Conservation (phyloP, 2,888 invertebrate genomes). For the Cyrtodaria siliqua region DNA sequence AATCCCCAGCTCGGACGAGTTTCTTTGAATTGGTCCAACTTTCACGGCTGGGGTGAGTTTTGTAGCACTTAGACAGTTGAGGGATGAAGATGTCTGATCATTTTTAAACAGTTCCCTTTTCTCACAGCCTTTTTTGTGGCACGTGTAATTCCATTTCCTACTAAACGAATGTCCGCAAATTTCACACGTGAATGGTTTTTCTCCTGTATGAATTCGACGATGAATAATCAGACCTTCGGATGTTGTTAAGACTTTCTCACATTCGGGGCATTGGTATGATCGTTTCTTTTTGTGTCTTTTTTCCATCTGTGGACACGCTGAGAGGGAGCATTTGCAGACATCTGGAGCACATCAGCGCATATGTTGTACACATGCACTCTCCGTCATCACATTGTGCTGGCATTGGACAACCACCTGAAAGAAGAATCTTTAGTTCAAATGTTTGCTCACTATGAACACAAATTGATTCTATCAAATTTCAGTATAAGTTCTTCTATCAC, state of each 20-base stretch:
- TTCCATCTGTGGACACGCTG: conserved; percentile 59
- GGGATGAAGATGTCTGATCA: background rate
- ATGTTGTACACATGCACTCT: background rate
- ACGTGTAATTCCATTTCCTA: conserved; percentile 57
- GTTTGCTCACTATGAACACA: no score
- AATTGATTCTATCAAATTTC: no score
- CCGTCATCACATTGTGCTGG: conserved; percentile 5
- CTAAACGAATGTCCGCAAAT: conserved; percentile 55
- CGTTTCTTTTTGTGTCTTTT: conserved; percentile 54
- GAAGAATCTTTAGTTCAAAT: no score
- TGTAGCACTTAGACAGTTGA: background rate
- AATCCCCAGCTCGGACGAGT: no score
- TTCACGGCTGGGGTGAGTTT: no score
- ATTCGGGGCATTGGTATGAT: conserved; percentile 55
- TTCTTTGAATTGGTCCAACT: no score
- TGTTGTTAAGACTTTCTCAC: conserved; percentile 54
- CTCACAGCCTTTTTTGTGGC: conserved; percentile 50
- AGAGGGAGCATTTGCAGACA: conserved; percentile 20
- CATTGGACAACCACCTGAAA: conserved; percentile 2
- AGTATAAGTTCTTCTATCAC: no score
- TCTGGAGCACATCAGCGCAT: conserved; percentile 11
- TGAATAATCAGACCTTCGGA: conserved; percentile 55
- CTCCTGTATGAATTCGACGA: conserved; percentile 49
- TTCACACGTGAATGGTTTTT: conserved; percentile 53
- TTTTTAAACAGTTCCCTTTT: conserved; percentile 30